These are phyloP conservation scores for Pterobdella sp. DNA, from an alignment of 2,888 invertebrate genomes.

Conservation along the genomic window DNA sequence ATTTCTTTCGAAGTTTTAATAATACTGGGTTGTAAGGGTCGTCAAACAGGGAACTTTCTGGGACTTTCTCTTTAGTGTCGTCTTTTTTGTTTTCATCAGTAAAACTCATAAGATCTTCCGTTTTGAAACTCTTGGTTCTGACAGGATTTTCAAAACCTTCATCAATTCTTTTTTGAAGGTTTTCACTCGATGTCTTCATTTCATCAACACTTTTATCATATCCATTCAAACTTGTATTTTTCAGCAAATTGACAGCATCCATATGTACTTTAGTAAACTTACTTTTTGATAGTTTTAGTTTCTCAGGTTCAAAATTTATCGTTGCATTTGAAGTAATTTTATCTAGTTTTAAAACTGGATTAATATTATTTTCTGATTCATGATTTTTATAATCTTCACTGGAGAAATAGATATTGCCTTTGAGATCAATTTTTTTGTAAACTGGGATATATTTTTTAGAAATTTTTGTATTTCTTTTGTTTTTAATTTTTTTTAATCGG, in stretches of 20 bases:
- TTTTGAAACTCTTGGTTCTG: not conserved
- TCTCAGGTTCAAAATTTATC: not conserved
- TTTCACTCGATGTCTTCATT: not conserved
- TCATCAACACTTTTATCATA: not conserved
- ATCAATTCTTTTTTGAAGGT: not conserved
- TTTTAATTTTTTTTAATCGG: slow-evolving; percentile 17
- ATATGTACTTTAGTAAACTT: not conserved
- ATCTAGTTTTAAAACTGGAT: not conserved
- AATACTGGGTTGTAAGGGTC: not conserved
- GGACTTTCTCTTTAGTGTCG: not conserved
- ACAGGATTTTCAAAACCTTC: not conserved
- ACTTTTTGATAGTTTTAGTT: not conserved
- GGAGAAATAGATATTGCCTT: slow-evolving; percentile 29
- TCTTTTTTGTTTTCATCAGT: not conserved
- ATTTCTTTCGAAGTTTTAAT: not conserved
- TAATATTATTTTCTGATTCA: not conserved
- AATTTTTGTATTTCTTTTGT: not conserved
- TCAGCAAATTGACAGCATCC: not conserved
- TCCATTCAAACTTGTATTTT: not conserved
- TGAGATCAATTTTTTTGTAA: slow-evolving; percentile 26
- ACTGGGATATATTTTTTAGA: slow-evolving; percentile 27
- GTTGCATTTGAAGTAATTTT: not conserved
- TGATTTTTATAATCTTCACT: not conserved
- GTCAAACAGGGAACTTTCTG: too few species aligned
- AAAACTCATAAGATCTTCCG: not conserved